These are phyloP conservation scores for Orchestia grillus DNA, from an alignment of 1,140 invertebrate genomes.

Conservation along the genomic window DNA sequence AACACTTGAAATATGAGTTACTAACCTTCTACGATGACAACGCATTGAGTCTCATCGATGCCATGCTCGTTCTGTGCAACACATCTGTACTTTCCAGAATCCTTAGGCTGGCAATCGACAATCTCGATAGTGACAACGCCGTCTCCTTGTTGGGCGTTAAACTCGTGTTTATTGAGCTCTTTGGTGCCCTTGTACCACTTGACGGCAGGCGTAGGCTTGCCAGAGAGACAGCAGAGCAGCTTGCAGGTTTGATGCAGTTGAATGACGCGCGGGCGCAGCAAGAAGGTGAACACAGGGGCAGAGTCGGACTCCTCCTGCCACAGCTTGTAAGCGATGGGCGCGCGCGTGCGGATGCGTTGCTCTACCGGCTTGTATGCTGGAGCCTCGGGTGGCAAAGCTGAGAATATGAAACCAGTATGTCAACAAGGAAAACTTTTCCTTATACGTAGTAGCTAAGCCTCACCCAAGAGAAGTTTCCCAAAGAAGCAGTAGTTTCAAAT, in stretches of 20 bases:
- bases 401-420: conserved; percentile 69
- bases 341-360: conserved; percentile 79
- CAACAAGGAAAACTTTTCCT: neutral
- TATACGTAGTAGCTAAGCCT: neutral
- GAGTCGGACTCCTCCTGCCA: conserved; percentile 91
- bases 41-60: conserved; percentile 92
- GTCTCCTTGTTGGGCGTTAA: conserved; percentile 88
- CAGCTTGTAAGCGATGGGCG: conserved; percentile 85
- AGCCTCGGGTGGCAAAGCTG: conserved; percentile 83
- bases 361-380: conserved; percentile 83
- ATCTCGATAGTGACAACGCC: conserved; percentile 98
- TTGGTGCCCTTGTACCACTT: conserved; percentile 93
- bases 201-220: conserved; percentile 92
- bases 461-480: neutral
- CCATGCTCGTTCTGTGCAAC: conserved; percentile 93
- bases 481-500: no score
- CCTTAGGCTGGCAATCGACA: conserved; percentile 90
- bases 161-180: conserved; percentile 91
- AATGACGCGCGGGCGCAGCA: conserved; percentile 96
- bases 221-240: conserved; percentile 95
- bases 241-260: conserved; percentile 94
- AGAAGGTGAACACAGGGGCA: conserved; percentile 96
- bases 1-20: neutral
- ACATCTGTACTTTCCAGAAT: conserved; percentile 96
- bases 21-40: conserved; percentile 96